Conservation (phyloP, 1,140 invertebrate genomes). For the Coptotermes formosanus region DNA sequence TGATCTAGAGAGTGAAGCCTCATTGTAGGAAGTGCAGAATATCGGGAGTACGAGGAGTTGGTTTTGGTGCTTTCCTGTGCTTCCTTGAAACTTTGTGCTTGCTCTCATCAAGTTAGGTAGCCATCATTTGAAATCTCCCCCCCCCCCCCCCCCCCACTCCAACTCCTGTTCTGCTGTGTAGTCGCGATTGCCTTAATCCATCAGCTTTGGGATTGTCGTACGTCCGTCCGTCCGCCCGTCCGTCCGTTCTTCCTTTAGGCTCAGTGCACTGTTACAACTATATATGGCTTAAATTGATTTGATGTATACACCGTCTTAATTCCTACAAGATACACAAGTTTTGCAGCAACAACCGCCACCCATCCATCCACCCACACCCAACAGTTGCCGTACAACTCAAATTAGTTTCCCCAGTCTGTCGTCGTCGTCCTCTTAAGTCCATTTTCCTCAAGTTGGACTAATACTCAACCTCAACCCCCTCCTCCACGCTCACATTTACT, state of each 20-base stretch:
- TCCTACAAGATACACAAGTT: slow-evolving; percentile 27
- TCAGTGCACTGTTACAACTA: not conserved
- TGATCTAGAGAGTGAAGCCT: not conserved
- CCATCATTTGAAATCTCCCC: not conserved
- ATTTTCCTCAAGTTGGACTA: slow-evolving; percentile 16
- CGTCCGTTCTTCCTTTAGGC: not conserved
- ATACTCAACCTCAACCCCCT: not conserved
- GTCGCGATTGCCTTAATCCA: slow-evolving; percentile 17
- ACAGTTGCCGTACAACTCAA: not conserved
- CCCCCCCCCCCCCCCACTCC: not conserved
- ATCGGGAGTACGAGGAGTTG: not conserved
- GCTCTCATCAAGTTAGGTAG: slow-evolving; percentile 14
- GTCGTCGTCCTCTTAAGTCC: not conserved
- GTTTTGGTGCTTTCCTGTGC: not conserved
- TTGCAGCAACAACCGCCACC: slow-evolving; percentile 17
- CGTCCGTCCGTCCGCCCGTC: not conserved
- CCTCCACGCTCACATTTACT: not conserved
- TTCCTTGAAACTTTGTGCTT: slow-evolving; percentile 5
- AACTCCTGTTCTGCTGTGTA: not conserved
- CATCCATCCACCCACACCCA: not conserved
- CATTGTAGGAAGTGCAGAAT: not conserved
- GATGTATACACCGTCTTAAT: slow-evolving; percentile 30
- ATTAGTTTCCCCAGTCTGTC: slow-evolving; percentile 4
- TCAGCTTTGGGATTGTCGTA: slow-evolving; percentile 2
- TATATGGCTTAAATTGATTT: slow-evolving; percentile 29